phyloP scores from a whole-genome alignment of 2,113 vertebrate species.

The Stomatorhinus ivindoensis region DNA sequence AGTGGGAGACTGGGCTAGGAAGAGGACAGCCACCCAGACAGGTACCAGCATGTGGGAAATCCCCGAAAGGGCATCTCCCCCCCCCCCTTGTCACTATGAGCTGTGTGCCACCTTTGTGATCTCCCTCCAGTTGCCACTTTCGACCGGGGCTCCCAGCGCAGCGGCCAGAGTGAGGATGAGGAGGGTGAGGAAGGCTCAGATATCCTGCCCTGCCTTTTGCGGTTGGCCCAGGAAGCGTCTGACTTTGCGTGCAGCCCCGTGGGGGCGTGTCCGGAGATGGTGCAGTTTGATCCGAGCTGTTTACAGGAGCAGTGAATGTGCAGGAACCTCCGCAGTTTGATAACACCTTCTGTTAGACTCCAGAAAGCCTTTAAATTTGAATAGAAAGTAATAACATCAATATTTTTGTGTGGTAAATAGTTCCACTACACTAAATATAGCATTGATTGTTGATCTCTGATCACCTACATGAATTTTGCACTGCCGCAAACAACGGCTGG shows the following conservation, averaged over 20 bases:
- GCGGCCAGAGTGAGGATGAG: neutral
- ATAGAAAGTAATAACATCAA: neutral
- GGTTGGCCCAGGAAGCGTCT: constrained; percentile 26
- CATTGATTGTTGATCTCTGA: neutral
- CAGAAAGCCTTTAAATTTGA: neutral
- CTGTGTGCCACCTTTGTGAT: neutral
- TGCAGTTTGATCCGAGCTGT: neutral
- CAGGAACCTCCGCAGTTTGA: neutral
- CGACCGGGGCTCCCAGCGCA: neutral
- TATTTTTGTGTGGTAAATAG: neutral
- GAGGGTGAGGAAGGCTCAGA: constrained; percentile 10
- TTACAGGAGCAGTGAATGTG: neutral
- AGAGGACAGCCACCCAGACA: neutral
- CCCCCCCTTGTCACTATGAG: neutral
- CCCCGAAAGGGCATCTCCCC: neutral
- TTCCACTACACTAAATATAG: neutral
- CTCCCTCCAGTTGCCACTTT: neutral
- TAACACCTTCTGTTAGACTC: neutral
- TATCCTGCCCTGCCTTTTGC: constrained; percentile 28
- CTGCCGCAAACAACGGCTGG: neutral
- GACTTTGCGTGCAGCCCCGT: neutral
- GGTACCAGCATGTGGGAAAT: neutral
- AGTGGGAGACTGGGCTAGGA: neutral
- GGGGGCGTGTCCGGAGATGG: neutral
- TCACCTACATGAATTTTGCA: neutral